Conservation (phyloP, 1,140 invertebrate species). For the Drosophila arawakana region DNA sequence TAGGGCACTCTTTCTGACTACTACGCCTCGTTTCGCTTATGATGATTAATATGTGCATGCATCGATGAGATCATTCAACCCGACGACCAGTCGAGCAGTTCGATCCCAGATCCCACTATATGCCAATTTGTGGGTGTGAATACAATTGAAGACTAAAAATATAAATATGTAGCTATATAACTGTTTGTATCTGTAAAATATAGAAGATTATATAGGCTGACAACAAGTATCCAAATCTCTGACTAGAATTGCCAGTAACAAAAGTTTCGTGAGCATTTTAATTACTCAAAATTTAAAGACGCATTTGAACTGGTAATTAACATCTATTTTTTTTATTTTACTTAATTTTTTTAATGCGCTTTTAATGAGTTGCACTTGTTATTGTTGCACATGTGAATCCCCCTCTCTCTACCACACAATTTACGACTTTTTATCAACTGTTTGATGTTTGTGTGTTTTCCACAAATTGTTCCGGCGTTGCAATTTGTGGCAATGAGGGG, state of each 20-base stretch:
- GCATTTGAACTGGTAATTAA: slow-evolving; percentile 4
- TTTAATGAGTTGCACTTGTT: slow-evolving; percentile 10
- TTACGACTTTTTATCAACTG: slow-evolving; percentile 21
- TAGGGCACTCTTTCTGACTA: not conserved
- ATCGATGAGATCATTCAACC: slow-evolving; percentile 54
- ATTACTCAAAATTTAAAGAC: slow-evolving; percentile 12
- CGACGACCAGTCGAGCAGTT: slow-evolving; percentile 16
- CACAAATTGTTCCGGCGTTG: slow-evolving; percentile 25
- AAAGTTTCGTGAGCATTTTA: not conserved
- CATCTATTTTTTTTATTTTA: slow-evolving; percentile 1
- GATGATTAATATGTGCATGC: slow-evolving; percentile 34
- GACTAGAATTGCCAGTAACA: too few relatives aligned
- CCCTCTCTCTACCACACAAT: not conserved
- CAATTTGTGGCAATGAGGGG: not conserved
- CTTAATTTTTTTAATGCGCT: not conserved
- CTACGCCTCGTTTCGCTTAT: not conserved
- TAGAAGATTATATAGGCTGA: slow-evolving; percentile 3
- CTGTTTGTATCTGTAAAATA: not conserved
- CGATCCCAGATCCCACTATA: not conserved
- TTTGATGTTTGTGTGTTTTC: slow-evolving; percentile 2
- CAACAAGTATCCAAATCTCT: slow-evolving; percentile 8
- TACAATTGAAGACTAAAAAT: slow-evolving; percentile 16
- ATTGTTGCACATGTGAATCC: not conserved
- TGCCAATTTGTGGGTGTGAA: slow-evolving; percentile 29
- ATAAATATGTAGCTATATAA: not conserved